Evolutionary conservation across 2,888 invertebrate species (phyloP), one percentile per base, ranked within the genome.

Genomic region (Quadriops clusia): DNA sequence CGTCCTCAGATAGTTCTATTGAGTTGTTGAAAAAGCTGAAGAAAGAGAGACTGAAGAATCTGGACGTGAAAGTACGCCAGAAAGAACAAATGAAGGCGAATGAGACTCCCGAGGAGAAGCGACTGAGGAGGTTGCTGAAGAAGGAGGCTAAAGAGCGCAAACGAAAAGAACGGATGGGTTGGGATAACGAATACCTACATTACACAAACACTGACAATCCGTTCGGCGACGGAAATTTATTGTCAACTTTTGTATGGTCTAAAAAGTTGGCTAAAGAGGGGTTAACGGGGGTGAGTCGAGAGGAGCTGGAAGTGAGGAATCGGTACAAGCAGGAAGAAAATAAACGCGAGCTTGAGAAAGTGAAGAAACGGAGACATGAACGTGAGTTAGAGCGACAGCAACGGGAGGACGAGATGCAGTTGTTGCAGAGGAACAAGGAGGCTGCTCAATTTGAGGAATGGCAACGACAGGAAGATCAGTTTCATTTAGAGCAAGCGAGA

Each of bases 191-290:
- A 58, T 93, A 93, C 55, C 74, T 93, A 37, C 90, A 91, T 51
- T 98, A 97, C 53, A 95, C 97, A 1, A 94, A 98, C 59, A 84
- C 86, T 29, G 95, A 98, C 60, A 98, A 98, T 64, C 98, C 98
- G 0, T 98, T 97, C 59, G 97, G 97, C 0, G 98, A 98, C 67
- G 86, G 87, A 0, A 90, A 91, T 48, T 70, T 98, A 20, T 72
- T 94, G 4, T 82, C 94, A 17, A 86, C 91, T 0, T 99, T 98
- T 61, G 86, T 94, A 0, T 99, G 98, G 98, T 70, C 71, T 12
- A 97, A 97, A 61, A 98, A 99, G 58, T 65, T 95, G 26, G 83
- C 93, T 34, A 87, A 90, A 49, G 91, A 95, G 52, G 98, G 97
- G 0, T 65, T 90, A 2, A 73, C 77, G 27, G 76, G 77, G 34